Percentiles rank a stretch among this genome's conserved stretches.
These are phyloP conservation scores for Lagocephalus sceleratus DNA, from an alignment of 2,797 vertebrate genomes.

Conservation along the genomic window DNA sequence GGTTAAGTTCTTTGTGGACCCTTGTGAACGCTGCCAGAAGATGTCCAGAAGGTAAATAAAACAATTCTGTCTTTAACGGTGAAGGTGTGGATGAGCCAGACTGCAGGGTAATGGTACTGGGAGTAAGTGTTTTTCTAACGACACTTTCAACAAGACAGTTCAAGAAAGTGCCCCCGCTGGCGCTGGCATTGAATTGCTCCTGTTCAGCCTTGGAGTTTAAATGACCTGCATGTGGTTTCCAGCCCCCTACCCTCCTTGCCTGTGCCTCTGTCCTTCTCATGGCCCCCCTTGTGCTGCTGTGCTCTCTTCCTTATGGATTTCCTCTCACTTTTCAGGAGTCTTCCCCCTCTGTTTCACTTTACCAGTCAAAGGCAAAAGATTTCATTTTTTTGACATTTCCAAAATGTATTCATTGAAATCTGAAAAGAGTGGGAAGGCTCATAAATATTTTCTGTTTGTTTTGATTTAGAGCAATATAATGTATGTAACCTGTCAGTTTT, in stretches of 20 bases:
- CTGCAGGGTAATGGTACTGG: constrained; percentile 56
- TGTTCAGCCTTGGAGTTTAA: constrained; percentile 87
- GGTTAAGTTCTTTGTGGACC: constrained; percentile 51
- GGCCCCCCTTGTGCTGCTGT: constrained; percentile 78
- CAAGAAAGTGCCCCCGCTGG: constrained; percentile 65
- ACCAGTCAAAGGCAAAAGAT: constrained; percentile 13
- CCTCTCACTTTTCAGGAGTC: constrained; percentile 69
- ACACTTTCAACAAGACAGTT: constrained; percentile 68
- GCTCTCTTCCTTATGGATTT: constrained; percentile 73
- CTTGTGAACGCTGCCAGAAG: constrained; percentile 56
- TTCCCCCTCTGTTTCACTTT: constrained; percentile 60
- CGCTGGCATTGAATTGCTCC: constrained; percentile 74
- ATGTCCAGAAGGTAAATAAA: constrained; percentile 69
- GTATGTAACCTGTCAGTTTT: constrained; percentile 52
- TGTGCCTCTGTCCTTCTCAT: constrained; percentile 74
- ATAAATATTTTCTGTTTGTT: constrained; percentile 66
- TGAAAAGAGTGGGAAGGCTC: constrained; percentile 69
- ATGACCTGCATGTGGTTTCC: constrained; percentile 82
- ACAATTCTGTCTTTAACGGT: constrained; percentile 44
- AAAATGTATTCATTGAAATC: background rate
- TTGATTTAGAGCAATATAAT: constrained; percentile 58
- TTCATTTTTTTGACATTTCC: background rate
- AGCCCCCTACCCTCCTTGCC: constrained; percentile 57
- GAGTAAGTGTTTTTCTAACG: constrained; percentile 62
- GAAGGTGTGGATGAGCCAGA: constrained; percentile 58